Percentiles rank a stretch among this genome's conserved stretches.
phyloP scores from a whole-genome alignment of 2,113 vertebrate genomes.

The Podarcis cretensis region DNA sequence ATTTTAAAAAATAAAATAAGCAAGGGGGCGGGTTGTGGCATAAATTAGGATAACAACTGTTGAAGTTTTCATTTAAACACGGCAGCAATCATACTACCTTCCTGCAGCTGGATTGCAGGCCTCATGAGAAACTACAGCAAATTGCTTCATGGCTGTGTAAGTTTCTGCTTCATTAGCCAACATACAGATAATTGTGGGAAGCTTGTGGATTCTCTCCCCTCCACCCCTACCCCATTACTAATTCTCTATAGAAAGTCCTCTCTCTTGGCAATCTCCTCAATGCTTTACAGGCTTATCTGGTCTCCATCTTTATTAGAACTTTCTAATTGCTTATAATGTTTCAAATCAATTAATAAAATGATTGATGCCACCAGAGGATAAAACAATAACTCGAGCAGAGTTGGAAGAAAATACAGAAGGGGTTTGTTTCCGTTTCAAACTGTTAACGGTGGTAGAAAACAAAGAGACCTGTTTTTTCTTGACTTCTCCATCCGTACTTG shows the following conservation, averaged over 20 bases:
- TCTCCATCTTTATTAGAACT: slow-evolving; percentile 48
- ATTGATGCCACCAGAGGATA: slow-evolving; percentile 34
- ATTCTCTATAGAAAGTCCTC: slow-evolving; percentile 51
- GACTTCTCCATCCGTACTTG: background rate
- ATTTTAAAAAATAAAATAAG: background rate
- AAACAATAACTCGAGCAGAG: slow-evolving; percentile 22
- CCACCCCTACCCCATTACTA: slow-evolving; percentile 21
- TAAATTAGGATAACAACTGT: slow-evolving; percentile 8
- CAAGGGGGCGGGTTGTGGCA: slow-evolving; percentile 32
- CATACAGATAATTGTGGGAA: slow-evolving; percentile 58
- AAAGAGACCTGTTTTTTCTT: background rate
- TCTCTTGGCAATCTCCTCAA: slow-evolving; percentile 48
- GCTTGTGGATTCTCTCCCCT: slow-evolving; percentile 34
- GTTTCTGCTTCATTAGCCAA: slow-evolving; percentile 72
- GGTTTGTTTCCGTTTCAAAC: background rate
- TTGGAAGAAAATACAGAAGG: background rate
- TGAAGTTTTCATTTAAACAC: slow-evolving; percentile 12
- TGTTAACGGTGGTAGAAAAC: background rate
- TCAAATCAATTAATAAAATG: slow-evolving; percentile 50
- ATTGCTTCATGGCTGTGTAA: slow-evolving; percentile 69
- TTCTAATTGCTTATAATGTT: slow-evolving; percentile 63
- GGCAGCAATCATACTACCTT: slow-evolving; percentile 36
- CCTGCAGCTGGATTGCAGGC: slow-evolving; percentile 59
- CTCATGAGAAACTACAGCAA: slow-evolving; percentile 66
- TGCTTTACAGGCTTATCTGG: slow-evolving; percentile 47